Base-by-base conservation (phyloP, 2,888 invertebrate species). In the Aphidius colemani region DNA sequence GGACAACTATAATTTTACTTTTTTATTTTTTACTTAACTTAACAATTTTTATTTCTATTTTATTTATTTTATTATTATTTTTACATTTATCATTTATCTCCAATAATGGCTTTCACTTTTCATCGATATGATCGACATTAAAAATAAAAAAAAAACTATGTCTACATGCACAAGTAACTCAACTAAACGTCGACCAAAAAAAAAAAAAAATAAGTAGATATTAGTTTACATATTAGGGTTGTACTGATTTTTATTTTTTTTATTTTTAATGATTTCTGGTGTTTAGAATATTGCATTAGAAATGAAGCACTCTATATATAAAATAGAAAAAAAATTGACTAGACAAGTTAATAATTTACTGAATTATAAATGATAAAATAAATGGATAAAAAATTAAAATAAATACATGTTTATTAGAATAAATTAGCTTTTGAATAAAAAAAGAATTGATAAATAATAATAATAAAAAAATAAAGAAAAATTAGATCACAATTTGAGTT, bases 81-180 rank as follows among this genome's bases (percentile, higher is more conserved):
- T 18, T 18, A 18, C 13, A 18, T 30, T n/a, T 7, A 9, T 73
- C 75, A 78, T 78, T 77, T 59, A 65, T 51, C 63, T 56, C 69
- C 53, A 67, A 77, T 79, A 79, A 79, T 79, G 71, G 78, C 81
- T 81, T 81, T 81, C 81, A 81, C 81, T 80, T 79, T 30, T 74
- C 73, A 70, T 72, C 67, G 65, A 65, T 68, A 64, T 59, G 48
- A 61, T 62, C 48, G 53, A 44, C 48, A 48, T 48, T 45, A 43
- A 60, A 60, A 63, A 66, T 63, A 66, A 62, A 60, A 53, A 46
- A 48, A 40, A 10, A n/a, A 11, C 45, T 46, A 11, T n/a, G 46
- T 44, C 9, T 18, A 13, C 45, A 57, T 30, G 46, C 39, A n/a
- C 8, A 18, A 46, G 40, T 62, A 53, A 53, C 53, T 53, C 59